Evolutionary conservation across 92 coral and sea anemone species (phyloP).

Genomic region (Zoanthus solanderi): DNA sequence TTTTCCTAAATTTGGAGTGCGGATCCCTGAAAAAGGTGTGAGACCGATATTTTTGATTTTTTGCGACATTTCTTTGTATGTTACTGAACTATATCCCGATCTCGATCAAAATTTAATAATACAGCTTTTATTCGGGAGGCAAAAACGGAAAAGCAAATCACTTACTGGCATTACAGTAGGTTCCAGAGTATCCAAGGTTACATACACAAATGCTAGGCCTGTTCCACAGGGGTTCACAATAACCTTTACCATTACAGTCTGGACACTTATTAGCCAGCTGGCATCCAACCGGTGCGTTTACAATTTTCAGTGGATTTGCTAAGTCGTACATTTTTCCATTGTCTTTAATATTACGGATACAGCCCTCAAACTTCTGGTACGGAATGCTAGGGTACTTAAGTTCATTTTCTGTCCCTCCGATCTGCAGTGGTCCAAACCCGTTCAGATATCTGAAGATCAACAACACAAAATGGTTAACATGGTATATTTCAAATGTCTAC

Average conservation of each 20-base stretch:
- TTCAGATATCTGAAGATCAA: constrained; percentile 75
- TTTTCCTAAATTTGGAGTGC: too few species aligned
- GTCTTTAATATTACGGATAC: constrained; percentile 85
- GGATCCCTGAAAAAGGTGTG: too few species aligned
- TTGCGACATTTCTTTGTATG: too few species aligned
- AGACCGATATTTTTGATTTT: too few species aligned
- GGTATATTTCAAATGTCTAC: background rate
- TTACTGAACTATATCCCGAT: too few species aligned
- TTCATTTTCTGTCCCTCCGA: constrained; percentile 85
- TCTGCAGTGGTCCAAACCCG: constrained; percentile 98
- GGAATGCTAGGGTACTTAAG: constrained; percentile 65
- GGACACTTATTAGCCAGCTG: constrained; percentile 71
- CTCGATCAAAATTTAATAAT: too few species aligned
- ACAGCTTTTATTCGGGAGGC: background rate
- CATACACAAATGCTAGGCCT: constrained; percentile 84
- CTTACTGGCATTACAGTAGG: constrained; percentile 84
- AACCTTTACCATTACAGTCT: constrained; percentile 78
- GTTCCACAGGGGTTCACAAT: constrained; percentile 86
- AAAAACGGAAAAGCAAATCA: background rate
- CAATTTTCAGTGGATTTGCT: constrained; percentile 72
- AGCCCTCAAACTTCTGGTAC: constrained; percentile 78
- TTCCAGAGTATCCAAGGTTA: constrained; percentile 83
- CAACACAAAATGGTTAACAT: background rate
- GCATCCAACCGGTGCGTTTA: constrained; percentile 82
- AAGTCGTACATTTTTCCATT: constrained; percentile 91